Conservation (phyloP, 2,888 invertebrate genomes). For the Papilio elwesi region DNA sequence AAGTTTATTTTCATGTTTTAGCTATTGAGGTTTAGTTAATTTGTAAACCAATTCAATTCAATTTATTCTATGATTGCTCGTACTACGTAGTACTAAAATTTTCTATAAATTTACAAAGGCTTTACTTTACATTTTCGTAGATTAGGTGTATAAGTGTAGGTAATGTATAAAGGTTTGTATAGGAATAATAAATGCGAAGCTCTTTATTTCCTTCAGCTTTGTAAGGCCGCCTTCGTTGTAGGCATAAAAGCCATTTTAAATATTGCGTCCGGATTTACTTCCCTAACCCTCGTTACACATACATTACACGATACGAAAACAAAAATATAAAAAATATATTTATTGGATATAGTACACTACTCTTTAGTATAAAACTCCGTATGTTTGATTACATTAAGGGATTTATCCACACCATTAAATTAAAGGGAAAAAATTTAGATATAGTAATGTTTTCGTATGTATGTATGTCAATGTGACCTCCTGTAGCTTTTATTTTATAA, state of each 20-base stretch:
- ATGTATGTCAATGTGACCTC: no score
- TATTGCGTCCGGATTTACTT: constrained; percentile 75
- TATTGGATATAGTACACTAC: not conserved
- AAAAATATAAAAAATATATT: not conserved
- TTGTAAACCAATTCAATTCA: no score
- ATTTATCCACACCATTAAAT: not conserved
- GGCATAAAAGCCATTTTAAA: constrained; percentile 77
- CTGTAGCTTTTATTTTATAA: no score
- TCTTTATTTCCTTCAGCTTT: constrained; percentile 68
- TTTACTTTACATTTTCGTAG: constrained; percentile 2
- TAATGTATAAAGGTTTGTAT: constrained; percentile 15
- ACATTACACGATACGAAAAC: constrained; percentile 52
- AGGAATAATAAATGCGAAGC: constrained; percentile 65
- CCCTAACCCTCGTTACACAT: constrained; percentile 66
- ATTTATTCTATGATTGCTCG: not conserved
- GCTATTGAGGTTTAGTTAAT: no score
- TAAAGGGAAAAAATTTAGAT: no score
- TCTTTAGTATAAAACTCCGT: not conserved
- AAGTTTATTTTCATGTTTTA: no score
- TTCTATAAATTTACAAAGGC: not conserved
- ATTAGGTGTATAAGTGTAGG: constrained; percentile 11
- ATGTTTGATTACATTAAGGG: not conserved
- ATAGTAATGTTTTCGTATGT: not conserved
- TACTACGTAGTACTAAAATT: not conserved
- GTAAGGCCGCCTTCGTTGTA: constrained; percentile 66